Conservation (phyloP, 2,888 invertebrate genomes). For the Stenchaetothrips biformis region DNA sequence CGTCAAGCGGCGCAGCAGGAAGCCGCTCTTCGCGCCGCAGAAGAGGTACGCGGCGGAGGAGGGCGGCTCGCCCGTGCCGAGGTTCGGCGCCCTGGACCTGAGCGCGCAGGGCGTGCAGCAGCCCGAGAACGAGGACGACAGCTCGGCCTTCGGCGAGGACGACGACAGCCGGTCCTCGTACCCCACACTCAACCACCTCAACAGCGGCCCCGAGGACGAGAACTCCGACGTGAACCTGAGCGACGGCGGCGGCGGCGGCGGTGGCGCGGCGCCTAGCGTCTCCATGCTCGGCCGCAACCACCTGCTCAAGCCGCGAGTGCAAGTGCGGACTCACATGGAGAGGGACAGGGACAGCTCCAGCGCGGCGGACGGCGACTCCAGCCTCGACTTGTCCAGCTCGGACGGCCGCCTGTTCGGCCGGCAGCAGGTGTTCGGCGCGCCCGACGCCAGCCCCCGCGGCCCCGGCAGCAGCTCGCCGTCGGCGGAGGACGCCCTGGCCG, state of each 20-base stretch:
- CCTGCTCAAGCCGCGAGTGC: neutral
- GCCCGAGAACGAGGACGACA: conserved; percentile 48
- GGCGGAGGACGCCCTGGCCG: conserved; percentile 38
- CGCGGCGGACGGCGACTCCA: conserved; percentile 9
- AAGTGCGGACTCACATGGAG: neutral
- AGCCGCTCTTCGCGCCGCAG: conserved; percentile 45
- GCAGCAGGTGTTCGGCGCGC: conserved; percentile 26
- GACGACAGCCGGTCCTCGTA: conserved; percentile 42
- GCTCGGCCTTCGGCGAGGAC: conserved; percentile 48
- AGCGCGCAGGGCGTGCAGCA: conserved; percentile 43
- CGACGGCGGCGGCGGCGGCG: conserved; percentile 36
- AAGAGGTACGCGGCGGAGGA: neutral
- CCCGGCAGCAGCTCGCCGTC: conserved; percentile 27
- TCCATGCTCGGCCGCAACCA: conserved; percentile 28
- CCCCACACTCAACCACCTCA: conserved; percentile 41
- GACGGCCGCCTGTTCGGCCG: conserved; percentile 29
- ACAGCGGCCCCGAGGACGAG: conserved; percentile 37
- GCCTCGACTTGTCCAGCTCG: conserved; percentile 2
- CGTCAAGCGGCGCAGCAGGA: conserved; percentile 47
- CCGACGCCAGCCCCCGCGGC: conserved; percentile 30
- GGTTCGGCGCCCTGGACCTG: conserved; percentile 53
- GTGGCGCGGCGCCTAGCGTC: conserved; percentile 30
- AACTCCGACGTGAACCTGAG: conserved; percentile 41
- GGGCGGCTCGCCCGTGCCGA: conserved; percentile 43
- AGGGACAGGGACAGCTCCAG: neutral